Percentiles rank a stretch among this genome's conserved stretches.
Evolutionary conservation across 2,113 vertebrate genomes (phyloP).

Genomic region (Stercorarius parasiticus): DNA sequence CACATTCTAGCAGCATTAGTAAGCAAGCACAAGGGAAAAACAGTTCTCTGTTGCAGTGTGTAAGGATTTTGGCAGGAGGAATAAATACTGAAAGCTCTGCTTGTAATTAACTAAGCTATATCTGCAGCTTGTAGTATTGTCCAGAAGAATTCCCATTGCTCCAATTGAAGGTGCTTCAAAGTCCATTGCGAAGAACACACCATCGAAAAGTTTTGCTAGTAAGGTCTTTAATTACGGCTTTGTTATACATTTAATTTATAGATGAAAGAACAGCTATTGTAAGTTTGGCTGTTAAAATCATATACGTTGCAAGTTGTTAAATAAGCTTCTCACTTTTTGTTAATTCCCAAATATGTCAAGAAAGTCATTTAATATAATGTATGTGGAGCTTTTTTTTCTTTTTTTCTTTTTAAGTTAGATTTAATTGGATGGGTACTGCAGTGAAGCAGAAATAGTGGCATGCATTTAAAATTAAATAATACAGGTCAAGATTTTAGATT

Average conservation of each 20-base stretch:
- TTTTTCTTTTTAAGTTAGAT: background rate
- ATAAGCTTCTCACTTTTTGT: background rate
- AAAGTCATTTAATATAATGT: background rate
- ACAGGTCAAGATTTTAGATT: background rate
- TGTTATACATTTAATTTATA: conserved; percentile 65
- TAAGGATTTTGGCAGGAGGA: conserved; percentile 53
- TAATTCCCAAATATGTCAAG: conserved; percentile 47
- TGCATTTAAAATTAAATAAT: background rate
- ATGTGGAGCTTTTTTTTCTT: background rate
- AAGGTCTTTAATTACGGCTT: conserved; percentile 64
- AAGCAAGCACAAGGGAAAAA: conserved; percentile 53
- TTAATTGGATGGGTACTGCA: conserved; percentile 43
- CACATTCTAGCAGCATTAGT: conserved; percentile 47
- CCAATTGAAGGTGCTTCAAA: conserved; percentile 63
- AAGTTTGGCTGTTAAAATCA: conserved; percentile 40
- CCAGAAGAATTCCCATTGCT: conserved; percentile 67
- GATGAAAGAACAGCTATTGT: conserved; percentile 55
- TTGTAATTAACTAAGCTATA: conserved; percentile 54
- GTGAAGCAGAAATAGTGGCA: conserved; percentile 27
- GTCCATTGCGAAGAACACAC: conserved; percentile 7
- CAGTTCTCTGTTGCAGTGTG: background rate
- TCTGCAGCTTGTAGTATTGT: conserved; percentile 42
- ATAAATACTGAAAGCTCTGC: conserved; percentile 35
- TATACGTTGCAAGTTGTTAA: conserved; percentile 23
- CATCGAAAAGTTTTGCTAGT: conserved; percentile 49